These are phyloP conservation scores for Cryptocephalus moraei DNA, from an alignment of 2,888 invertebrate genomes.

Conservation along the genomic window DNA sequence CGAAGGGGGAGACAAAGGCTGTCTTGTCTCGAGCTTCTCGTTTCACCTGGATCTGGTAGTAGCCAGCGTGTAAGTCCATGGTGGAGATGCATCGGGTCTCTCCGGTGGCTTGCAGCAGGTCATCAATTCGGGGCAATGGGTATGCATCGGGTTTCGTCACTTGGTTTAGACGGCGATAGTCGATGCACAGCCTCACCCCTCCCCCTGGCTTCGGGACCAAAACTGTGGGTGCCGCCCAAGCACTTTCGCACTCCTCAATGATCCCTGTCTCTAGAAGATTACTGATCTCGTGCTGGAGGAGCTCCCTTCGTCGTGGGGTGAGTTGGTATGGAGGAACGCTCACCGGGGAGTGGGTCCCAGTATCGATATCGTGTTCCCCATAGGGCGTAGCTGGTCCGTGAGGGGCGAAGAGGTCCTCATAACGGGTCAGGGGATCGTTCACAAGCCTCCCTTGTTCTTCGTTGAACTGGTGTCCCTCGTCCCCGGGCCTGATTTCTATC, in stretches of 20 bases:
- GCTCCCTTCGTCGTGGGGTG: too few species aligned
- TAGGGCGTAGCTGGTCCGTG: too few species aligned
- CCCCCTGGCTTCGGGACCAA: constrained; percentile 14
- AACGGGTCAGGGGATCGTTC: too few species aligned
- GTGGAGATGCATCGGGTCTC: constrained; percentile 13
- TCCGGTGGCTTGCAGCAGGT: constrained; percentile 14
- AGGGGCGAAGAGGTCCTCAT: too few species aligned
- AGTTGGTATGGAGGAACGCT: too few species aligned
- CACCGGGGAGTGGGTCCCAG: too few species aligned
- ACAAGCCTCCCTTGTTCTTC: too few species aligned
- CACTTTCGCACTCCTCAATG: constrained; percentile 7
- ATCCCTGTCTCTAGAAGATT: constrained; percentile 4
- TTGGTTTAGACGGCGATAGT: constrained; percentile 9
- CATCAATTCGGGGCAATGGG: constrained; percentile 7
- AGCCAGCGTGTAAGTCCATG: constrained; percentile 3
- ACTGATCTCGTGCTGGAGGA: too few species aligned
- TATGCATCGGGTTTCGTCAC: constrained; percentile 11
- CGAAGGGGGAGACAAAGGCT: neutral
- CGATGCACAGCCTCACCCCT: constrained; percentile 15
- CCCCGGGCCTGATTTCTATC: too few species aligned
- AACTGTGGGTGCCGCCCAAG: constrained; percentile 12
- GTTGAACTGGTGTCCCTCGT: too few species aligned
- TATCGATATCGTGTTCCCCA: too few species aligned
- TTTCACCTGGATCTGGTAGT: neutral
- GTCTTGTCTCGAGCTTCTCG: neutral